These are phyloP conservation scores for Chironomus tentans DNA, from an alignment of 2,888 invertebrate species.

Conservation along the genomic window DNA sequence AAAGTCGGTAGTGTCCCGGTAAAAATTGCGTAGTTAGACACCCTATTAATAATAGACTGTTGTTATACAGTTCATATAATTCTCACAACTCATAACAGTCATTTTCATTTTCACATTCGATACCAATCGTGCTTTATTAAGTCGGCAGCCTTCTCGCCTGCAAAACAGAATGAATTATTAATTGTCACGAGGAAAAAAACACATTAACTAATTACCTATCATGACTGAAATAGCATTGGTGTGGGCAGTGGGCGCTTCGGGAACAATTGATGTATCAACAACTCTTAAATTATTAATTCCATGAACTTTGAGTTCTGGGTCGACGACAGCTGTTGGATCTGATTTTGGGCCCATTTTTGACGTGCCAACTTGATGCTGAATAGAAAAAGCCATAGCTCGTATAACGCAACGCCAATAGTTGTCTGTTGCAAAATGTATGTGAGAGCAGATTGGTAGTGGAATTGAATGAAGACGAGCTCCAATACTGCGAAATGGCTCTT, in stretches of 20 bases:
- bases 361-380: conserved; percentile 44
- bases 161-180: background rate
- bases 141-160: conserved; percentile 56
- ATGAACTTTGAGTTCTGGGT: conserved; percentile 44
- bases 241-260: conserved; percentile 54
- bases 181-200: background rate
- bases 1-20: too few relatives aligned
- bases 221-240: conserved; percentile 59
- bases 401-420: conserved; percentile 43
- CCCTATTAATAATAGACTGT: too few relatives aligned
- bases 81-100: background rate
- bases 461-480: conserved; percentile 48
- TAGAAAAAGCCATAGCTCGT: conserved; percentile 35
- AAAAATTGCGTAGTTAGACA: too few relatives aligned
- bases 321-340: conserved; percentile 43
- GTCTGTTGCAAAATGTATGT: conserved; percentile 38
- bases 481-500: conserved; percentile 48
- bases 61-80: too few relatives aligned
- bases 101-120: background rate
- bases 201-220: conserved; percentile 43
- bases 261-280: conserved; percentile 60
- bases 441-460: conserved; percentile 46
- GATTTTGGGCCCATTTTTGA: conserved; percentile 42
- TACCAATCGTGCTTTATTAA: conserved; percentile 49
- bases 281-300: conserved; percentile 54